phyloP scores from a whole-genome alignment of 2,113 vertebrate species.

The Crotalus helleri region DNA sequence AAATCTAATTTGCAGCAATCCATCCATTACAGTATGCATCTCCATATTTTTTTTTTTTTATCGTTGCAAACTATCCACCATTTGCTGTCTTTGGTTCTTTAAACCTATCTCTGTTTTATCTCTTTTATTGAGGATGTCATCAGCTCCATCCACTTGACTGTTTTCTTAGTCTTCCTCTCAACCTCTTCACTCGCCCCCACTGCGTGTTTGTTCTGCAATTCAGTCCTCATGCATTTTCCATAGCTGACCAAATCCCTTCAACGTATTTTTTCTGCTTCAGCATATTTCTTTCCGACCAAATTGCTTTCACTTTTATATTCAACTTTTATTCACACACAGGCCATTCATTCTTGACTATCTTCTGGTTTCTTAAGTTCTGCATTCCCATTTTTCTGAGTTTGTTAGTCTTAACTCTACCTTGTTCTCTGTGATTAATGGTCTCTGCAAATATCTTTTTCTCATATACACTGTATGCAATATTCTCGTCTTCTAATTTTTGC shows the following conservation, averaged over 20 bases:
- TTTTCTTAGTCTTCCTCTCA: background rate
- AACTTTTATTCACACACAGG: background rate
- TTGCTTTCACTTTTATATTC: background rate
- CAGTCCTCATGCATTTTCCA: background rate
- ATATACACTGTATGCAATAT: background rate
- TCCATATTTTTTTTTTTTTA: background rate
- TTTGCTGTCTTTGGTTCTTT: background rate
- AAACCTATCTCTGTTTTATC: background rate
- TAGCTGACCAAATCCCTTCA: background rate
- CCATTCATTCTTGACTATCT: background rate
- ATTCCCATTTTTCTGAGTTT: background rate
- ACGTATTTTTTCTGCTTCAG: background rate
- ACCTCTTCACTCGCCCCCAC: background rate
- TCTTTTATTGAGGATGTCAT: background rate
- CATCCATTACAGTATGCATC: background rate
- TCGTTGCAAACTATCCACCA: background rate
- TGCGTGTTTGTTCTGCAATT: background rate
- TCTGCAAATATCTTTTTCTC: background rate
- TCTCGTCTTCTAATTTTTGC: background rate
- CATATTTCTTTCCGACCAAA: background rate
- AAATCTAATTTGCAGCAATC: background rate
- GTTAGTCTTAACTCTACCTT: background rate
- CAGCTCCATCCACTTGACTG: background rate
- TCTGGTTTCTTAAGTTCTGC: background rate
- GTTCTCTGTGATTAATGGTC: background rate